Base-by-base conservation (phyloP, 2,113 vertebrate genomes). In the Conger conger region DNA sequence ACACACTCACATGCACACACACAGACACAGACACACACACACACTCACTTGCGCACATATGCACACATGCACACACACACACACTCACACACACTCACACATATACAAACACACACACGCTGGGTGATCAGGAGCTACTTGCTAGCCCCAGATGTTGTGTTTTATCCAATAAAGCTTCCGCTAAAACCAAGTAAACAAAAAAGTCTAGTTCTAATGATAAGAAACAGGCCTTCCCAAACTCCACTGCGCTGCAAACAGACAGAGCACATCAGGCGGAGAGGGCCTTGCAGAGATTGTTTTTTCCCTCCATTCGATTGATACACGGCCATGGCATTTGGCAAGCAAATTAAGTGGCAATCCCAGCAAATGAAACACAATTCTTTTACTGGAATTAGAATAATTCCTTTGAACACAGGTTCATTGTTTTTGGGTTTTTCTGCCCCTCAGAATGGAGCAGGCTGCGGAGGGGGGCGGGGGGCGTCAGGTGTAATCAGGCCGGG, bases 271-370 rank as follows among this genome's bases (percentile, higher is more conserved):
- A 89, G 88, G 85, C 86, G 86, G 80, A 88, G 89, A 86, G 87
- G 86, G 86, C 90, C 90, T 90, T 89, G 87, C 90, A 89, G 90
- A 92, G 91, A 93, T 89, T 90, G 91, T 92, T 94, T 93, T 92
- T 94, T 93, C 92, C 88, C 90, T 89, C 87, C 86, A 80, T 87
- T 84, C 86, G 89, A 92, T 89, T 90, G 90, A 91, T 87, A 87
- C 82, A 54, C 91, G 89, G 83, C 68, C 88, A 88, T 89, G 85
- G 90, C 88, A 86, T 90, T 88, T 77, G 87, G 36, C 76, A n/a
- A 27, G n/a, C 36, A 78, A 63, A 57, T 33, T 57, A 79, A 84
- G 76, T 79, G 77, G 83, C 83, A 84, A 84, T 84, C 83, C 60
- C 3, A 63, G 35, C 27, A 79, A 50, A 80, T 37, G 80, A 53